Evolutionary conservation across 2,113 vertebrate genomes (phyloP), one percentile per base, ranked within the genome.

Genomic region (Podocnemis expansa): DNA sequence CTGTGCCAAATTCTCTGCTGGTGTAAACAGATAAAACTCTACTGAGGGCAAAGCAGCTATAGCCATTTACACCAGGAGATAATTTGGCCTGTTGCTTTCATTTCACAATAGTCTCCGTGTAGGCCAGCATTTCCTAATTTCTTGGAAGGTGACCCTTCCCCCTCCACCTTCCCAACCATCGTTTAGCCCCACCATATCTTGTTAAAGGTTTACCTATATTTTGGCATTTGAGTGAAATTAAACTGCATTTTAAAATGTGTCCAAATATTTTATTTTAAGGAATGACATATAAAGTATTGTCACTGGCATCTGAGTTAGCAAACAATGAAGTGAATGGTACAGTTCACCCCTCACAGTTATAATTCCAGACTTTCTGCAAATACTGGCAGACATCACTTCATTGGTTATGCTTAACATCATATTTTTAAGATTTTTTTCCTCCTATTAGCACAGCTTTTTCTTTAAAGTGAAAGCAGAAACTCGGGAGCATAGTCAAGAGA

Each of bases 301-400:
- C 11, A 88, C 17, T 21, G 11, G 7, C 6, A 60, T 14, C 14
- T 81, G 70, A 47, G 24, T 38, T 70, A 70, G 19, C 25, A 27
- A 14, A 8, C 25, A 45, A 24, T 27, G 41, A 76, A 25, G 80
- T 19, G 13, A 96, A 38, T 11, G 24, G 34, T 86, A 12, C 7
- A 90, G 43, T 82, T 82, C 38, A 76, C 10, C 1, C 1, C 41
- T 91, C 51, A 45, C 12, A 76, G 13, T 24, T 76, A 25, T 90
- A 34, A 55, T 82, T 89, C 89, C 51, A 93, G 75, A 14, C 24
- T 89, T 54, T 55, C 11, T 60, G 45, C 43, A 95, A 80, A 91
- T 2, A 27, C 54, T 88, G 24, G 41, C 41, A 85, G 85, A 86
- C 9, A 34, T 9, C 85, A 76, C 22, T 84, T 4, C 19, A 38